A percentile compares a stretch with the other conserved stretches of the same genome.
phyloP scores from a whole-genome alignment of 2,113 vertebrate genomes.

The Cynopterus brachyotis region DNA sequence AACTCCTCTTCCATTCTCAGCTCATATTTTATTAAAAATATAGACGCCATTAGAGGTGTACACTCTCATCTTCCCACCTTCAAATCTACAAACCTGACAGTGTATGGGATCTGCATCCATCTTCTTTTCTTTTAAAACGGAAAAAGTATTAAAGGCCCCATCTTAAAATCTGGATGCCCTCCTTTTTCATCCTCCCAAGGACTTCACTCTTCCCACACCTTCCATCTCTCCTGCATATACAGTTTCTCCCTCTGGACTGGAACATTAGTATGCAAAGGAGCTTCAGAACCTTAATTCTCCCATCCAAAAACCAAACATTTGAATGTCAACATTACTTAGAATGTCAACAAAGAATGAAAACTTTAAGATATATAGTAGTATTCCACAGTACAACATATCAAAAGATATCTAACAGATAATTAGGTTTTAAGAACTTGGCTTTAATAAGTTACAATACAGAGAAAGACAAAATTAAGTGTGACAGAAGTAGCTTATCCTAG shows the following conservation, averaged over 20 bases:
- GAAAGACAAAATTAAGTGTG: not conserved
- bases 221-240: not conserved
- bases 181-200: not conserved
- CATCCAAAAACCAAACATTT: not conserved
- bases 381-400: not conserved
- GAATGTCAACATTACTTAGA: not conserved
- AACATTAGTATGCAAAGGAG: not conserved
- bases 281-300: not conserved
- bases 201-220: not conserved
- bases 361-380: not conserved
- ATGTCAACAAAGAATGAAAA: conserved; percentile 13
- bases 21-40: not conserved
- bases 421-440: not conserved
- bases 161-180: not conserved
- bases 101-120: not conserved
- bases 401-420: not conserved
- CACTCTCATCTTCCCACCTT: not conserved
- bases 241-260: not conserved
- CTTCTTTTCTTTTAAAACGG: not conserved
- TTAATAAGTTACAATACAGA: not conserved
- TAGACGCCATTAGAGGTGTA: not conserved
- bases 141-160: not conserved
- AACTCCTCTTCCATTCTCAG: not conserved
- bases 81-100: not conserved
- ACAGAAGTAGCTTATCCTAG: not conserved